Evolutionary conservation across 2,113 vertebrate species (phyloP).

Genomic region (Nesogale talazaci): DNA sequence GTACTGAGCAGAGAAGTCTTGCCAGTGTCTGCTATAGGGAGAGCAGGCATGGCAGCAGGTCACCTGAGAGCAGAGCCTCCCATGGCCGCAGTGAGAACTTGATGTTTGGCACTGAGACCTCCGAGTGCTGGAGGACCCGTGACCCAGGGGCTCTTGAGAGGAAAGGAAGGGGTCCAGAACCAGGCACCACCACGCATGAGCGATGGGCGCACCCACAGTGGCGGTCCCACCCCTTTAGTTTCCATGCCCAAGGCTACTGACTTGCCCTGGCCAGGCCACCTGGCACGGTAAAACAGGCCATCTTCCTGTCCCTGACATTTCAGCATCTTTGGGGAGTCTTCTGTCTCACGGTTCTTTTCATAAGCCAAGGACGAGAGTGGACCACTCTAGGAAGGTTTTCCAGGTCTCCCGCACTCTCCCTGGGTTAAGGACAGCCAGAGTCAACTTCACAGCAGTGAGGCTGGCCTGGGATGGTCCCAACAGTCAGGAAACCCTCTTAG

Average conservation of each 20-base stretch:
- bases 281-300: background rate
- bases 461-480: slow-evolving; percentile 10
- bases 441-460: no score
- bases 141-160: background rate
- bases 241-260: background rate
- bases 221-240: background rate
- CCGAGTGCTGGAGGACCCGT: background rate
- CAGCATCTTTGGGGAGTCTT: background rate
- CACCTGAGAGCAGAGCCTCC: no score
- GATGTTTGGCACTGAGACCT: no score
- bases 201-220: background rate
- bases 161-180: background rate
- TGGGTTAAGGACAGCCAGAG: background rate
- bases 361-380: background rate
- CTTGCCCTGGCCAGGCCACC: background rate
- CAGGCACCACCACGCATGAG: slow-evolving; percentile 1
- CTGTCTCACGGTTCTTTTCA: background rate
- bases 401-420: background rate
- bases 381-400: background rate
- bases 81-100: no score
- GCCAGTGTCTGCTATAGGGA: background rate
- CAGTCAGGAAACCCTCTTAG: slow-evolving; percentile 54
- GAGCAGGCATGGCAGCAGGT: background rate
- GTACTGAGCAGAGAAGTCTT: background rate
- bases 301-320: background rate